phyloP scores from a whole-genome alignment of 1,140 invertebrate species.

The Paralvinella palmiformis region DNA sequence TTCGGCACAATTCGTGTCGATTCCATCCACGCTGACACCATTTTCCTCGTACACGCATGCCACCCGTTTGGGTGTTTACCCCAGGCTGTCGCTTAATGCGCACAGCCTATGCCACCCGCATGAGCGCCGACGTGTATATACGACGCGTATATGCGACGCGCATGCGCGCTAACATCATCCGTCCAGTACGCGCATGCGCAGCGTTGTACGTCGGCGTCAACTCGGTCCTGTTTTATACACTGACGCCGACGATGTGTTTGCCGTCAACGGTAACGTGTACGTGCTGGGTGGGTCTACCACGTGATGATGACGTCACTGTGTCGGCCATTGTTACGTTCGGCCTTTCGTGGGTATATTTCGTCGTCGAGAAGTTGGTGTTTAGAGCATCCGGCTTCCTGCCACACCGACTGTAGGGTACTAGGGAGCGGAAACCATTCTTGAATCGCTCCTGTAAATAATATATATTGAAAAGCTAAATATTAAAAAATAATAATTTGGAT shows the following conservation, averaged over 20 bases:
- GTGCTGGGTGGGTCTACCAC: not conserved
- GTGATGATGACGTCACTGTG: not conserved
- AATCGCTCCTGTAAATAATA: slow-evolving; percentile 29
- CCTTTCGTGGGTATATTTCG: not conserved
- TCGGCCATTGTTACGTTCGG: not conserved
- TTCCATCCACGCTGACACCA: too few species aligned
- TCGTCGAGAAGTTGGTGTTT: not conserved
- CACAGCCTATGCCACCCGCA: too few species aligned
- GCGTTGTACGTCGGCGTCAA: too few species aligned
- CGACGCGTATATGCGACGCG: too few species aligned
- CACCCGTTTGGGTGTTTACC: too few species aligned
- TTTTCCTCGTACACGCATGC: too few species aligned
- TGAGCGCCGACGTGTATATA: too few species aligned
- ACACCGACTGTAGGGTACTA: slow-evolving; percentile 21
- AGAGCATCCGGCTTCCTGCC: not conserved
- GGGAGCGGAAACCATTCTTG: slow-evolving; percentile 30
- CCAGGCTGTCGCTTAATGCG: too few species aligned
- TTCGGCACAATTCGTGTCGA: too few species aligned
- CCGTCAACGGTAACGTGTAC: not conserved
- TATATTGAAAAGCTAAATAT: not conserved
- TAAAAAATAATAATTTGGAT: not conserved
- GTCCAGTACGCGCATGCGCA: too few species aligned
- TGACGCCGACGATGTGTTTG: not conserved
- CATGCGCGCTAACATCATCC: too few species aligned
- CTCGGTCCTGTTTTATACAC: not conserved